A percentile compares a stretch with the other conserved stretches of the same genome.
These are phyloP conservation scores for Parthenolecanium corni DNA, from an alignment of 2,888 invertebrate species.

Conservation along the genomic window DNA sequence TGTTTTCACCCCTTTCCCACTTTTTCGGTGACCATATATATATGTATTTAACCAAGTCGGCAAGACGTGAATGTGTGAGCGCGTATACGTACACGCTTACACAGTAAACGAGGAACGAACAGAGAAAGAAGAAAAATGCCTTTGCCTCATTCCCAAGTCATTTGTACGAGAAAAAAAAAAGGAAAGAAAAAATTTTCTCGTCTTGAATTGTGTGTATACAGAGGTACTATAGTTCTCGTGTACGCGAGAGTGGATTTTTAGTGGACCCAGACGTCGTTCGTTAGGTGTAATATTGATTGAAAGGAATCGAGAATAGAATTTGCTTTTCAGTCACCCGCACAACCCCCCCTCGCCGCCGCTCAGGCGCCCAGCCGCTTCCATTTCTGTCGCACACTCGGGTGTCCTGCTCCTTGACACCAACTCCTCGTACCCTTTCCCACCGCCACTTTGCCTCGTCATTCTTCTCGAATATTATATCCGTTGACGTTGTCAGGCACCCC, in stretches of 20 bases:
- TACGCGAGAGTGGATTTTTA: constrained; percentile 8
- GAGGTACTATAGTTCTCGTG: too few species aligned
- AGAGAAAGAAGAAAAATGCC: too few species aligned
- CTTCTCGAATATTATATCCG: constrained; percentile 21
- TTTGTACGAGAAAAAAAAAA: too few species aligned
- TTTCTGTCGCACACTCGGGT: neutral
- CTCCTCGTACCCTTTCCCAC: neutral
- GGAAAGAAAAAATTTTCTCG: too few species aligned
- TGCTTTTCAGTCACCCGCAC: constrained; percentile 21
- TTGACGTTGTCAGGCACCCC: constrained; percentile 21
- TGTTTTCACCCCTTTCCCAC: too few species aligned
- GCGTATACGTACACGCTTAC: too few species aligned
- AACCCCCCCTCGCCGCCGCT: neutral
- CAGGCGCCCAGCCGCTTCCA: neutral
- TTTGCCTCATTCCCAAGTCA: too few species aligned
- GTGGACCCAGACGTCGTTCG: constrained; percentile 19
- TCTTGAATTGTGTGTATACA: too few species aligned
- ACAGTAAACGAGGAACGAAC: too few species aligned
- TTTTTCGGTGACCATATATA: too few species aligned
- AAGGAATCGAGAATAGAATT: constrained; percentile 28
- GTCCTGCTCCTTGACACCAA: neutral
- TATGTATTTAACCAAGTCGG: too few species aligned
- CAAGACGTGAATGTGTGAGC: too few species aligned
- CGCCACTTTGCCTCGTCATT: neutral
- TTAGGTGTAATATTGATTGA: constrained; percentile 29